Conservation (phyloP, 2,888 invertebrate genomes). For the Clunio marinus region DNA sequence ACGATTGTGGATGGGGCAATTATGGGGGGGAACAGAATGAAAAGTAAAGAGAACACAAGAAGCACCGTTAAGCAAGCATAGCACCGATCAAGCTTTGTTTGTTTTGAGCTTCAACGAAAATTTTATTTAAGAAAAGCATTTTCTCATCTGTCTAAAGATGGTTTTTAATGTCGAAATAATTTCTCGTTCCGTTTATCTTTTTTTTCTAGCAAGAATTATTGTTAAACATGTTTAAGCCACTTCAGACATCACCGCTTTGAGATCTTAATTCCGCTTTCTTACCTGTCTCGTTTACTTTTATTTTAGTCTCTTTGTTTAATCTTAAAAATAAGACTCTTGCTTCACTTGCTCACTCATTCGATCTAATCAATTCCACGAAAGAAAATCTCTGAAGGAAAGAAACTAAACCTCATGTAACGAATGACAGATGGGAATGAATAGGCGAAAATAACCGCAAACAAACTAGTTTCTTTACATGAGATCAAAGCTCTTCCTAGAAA, state of each 20-base stretch:
- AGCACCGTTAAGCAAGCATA: constrained; percentile 29
- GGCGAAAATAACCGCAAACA: neutral
- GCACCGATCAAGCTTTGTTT: constrained; percentile 23
- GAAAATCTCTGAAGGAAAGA: neutral
- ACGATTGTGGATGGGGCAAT: neutral
- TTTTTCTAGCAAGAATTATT: neutral
- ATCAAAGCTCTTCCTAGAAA: neutral
- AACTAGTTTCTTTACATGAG: neutral
- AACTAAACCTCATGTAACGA: constrained; percentile 3
- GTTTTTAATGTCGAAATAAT: neutral
- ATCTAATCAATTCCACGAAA: neutral
- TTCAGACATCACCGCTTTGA: constrained; percentile 1
- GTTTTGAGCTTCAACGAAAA: constrained; percentile 22
- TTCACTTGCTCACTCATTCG: neutral
- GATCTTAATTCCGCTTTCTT: constrained; percentile 20
- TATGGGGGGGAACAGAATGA: neutral
- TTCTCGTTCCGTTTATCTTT: neutral
- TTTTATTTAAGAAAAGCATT: constrained; percentile 1
- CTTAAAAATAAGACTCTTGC: too few species aligned
- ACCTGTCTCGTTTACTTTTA: constrained; percentile 8
- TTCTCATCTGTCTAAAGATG: neutral
- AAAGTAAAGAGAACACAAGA: constrained; percentile 32
- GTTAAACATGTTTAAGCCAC: neutral
- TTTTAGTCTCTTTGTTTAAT: too few species aligned
- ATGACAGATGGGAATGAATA: constrained; percentile 9